Evolutionary conservation across 23 tunicate genomes (phyloP).

Genomic region (Trididemnum nubilum): DNA sequence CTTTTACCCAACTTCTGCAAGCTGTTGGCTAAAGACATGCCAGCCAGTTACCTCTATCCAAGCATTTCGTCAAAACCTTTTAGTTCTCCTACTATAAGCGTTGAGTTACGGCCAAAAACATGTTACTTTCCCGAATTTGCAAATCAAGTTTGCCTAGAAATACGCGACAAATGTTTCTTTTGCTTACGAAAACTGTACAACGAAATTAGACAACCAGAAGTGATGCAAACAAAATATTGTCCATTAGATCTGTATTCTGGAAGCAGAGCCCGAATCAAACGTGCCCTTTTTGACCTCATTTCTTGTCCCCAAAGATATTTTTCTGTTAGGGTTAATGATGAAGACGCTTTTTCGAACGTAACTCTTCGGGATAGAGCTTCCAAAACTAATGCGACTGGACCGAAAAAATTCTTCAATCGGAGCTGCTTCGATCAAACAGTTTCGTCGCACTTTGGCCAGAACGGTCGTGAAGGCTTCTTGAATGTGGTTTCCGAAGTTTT

Average conservation of each 20-base stretch:
- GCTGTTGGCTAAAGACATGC: not conserved
- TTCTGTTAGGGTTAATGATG: slow-evolving; percentile 39
- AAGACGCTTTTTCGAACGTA: slow-evolving; percentile 19
- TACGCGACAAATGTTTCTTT: slow-evolving; percentile 35
- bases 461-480: slow-evolving; percentile 30
- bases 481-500: slow-evolving; percentile 23
- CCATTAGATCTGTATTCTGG: slow-evolving; percentile 63
- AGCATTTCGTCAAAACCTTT: not conserved
- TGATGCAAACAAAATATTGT: slow-evolving; percentile 52
- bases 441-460: slow-evolving; percentile 28
- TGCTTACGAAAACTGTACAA: slow-evolving; percentile 31
- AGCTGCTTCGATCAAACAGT: slow-evolving; percentile 22
- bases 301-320: slow-evolving; percentile 59
- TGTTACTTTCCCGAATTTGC: slow-evolving; percentile 44
- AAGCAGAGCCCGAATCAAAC: slow-evolving; percentile 31
- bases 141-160: not conserved
- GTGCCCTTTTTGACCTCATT: slow-evolving; percentile 54
- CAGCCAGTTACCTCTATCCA: not conserved
- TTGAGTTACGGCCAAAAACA: slow-evolving; percentile 60
- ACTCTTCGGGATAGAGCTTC: not conserved
- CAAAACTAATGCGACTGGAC: not conserved
- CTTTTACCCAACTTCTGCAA: slow-evolving; percentile 57
- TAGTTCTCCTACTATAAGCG: slow-evolving; percentile 41
- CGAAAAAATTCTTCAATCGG: not conserved
- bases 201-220: slow-evolving; percentile 9